phyloP scores from a whole-genome alignment of 2,797 vertebrate genomes.

The Dryobates pubescens region DNA sequence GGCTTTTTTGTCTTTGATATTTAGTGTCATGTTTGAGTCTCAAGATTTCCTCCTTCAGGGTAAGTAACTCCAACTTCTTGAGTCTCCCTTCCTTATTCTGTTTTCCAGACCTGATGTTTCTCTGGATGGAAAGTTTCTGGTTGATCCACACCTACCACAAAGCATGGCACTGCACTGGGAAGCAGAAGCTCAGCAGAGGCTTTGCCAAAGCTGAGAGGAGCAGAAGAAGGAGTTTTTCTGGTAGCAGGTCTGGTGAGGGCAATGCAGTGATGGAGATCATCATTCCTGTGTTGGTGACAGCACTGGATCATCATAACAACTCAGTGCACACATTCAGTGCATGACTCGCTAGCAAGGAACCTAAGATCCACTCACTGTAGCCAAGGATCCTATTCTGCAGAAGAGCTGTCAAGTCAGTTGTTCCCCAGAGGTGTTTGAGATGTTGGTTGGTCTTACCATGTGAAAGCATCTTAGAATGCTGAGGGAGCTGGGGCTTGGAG shows the following conservation, averaged over 20 bases:
- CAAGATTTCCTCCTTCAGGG: not conserved
- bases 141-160: not conserved
- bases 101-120: not conserved
- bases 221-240: not conserved
- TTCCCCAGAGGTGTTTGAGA: not conserved
- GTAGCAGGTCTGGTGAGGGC: not conserved
- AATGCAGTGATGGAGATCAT: not conserved
- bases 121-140: not conserved
- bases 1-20: not conserved
- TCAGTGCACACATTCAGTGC: not conserved
- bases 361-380: not conserved
- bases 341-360: not conserved
- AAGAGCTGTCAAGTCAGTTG: not conserved
- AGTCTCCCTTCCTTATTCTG: not conserved
- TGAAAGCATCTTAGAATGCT: not conserved
- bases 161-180: fast-evolving
- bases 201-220: not conserved
- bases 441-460: not conserved
- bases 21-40: not conserved
- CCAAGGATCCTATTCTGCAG: not conserved
- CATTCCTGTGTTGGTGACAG: fast-evolving
- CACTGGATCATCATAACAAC: not conserved
- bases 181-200: not conserved
- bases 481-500: no score
- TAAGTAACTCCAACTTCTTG: not conserved